Evolutionary conservation across 2,888 invertebrate species (phyloP).

Genomic region (Leucania comma): DNA sequence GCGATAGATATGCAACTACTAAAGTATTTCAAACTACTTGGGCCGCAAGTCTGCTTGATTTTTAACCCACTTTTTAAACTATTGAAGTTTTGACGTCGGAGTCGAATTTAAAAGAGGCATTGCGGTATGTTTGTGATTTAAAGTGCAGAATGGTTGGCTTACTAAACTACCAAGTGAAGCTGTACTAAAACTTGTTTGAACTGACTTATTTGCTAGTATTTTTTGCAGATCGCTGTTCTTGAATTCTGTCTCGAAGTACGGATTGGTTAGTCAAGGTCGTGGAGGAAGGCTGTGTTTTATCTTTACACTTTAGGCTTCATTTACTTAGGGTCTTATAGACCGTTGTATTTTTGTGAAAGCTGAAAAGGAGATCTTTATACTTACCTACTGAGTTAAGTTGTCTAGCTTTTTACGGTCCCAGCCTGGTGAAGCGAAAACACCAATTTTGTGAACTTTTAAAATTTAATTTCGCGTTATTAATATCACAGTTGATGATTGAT

Average conservation of each 20-base stretch:
- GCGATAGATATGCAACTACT: constrained; percentile 49
- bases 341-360: constrained; percentile 32
- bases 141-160: constrained; percentile 38
- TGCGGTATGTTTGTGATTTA: constrained; percentile 46
- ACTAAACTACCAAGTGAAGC: constrained; percentile 21
- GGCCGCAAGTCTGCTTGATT: constrained; percentile 49
- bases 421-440: constrained; percentile 4
- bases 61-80: constrained; percentile 58
- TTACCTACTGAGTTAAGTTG: constrained; percentile 13
- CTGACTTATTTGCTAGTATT: constrained; percentile 25
- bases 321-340: constrained; percentile 37
- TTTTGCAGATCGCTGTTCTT: constrained; percentile 14
- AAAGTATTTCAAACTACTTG: constrained; percentile 44
- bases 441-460: constrained; percentile 15
- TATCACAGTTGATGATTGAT: constrained; percentile 60
- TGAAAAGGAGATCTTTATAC: constrained; percentile 22
- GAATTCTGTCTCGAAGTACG: constrained; percentile 18
- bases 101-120: constrained; percentile 54
- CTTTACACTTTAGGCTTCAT: constrained; percentile 45
- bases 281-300: constrained; percentile 39
- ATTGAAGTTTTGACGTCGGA: constrained; percentile 59
- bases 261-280: constrained; percentile 20
- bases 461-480: constrained; percentile 34
- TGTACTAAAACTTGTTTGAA: constrained; percentile 23
- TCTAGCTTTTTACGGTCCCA: constrained; percentile 19